These are phyloP conservation scores for Mylabris phalerata DNA, from an alignment of 1,140 invertebrate genomes.

Conservation along the genomic window DNA sequence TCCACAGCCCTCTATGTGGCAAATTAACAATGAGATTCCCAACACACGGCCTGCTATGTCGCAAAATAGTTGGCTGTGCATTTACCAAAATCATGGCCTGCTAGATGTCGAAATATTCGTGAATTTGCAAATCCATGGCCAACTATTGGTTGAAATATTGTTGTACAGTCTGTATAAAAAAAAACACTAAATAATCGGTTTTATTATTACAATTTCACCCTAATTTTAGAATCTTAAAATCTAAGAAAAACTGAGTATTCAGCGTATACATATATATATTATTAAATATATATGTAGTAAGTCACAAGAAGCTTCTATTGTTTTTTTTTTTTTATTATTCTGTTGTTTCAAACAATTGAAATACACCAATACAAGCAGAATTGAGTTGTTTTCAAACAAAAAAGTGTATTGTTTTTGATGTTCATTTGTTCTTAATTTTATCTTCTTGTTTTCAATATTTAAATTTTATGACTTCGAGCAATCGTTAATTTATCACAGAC, in stretches of 20 bases:
- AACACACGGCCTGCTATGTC: no score
- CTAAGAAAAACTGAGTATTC: conserved; percentile 22
- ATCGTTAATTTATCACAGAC: conserved; percentile 39
- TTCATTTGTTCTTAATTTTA: conserved; percentile 5
- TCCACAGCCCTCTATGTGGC: no score
- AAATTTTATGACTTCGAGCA: conserved; percentile 20
- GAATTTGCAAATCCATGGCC: no score
- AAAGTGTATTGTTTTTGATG: background rate
- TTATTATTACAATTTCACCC: background rate
- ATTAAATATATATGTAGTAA: conserved; percentile 6
- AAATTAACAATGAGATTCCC: no score
- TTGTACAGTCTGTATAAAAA: no score
- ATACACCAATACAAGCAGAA: conserved; percentile 1
- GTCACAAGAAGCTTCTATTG: conserved; percentile 26
- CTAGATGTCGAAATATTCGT: no score
- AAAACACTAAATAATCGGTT: background rate
- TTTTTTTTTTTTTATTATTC: conserved; percentile 14
- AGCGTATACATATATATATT: conserved; percentile 22
- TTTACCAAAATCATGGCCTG: no score
- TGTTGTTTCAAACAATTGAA: background rate
- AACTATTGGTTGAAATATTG: no score
- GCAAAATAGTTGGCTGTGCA: no score
- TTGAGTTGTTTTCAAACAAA: conserved; percentile 2
- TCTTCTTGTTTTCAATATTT: conserved; percentile 11
- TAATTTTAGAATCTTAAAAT: background rate